Evolutionary conservation across 2,797 vertebrate genomes (phyloP), one percentile per base, ranked within the genome.

Genomic region (Fistularia tabacaria): DNA sequence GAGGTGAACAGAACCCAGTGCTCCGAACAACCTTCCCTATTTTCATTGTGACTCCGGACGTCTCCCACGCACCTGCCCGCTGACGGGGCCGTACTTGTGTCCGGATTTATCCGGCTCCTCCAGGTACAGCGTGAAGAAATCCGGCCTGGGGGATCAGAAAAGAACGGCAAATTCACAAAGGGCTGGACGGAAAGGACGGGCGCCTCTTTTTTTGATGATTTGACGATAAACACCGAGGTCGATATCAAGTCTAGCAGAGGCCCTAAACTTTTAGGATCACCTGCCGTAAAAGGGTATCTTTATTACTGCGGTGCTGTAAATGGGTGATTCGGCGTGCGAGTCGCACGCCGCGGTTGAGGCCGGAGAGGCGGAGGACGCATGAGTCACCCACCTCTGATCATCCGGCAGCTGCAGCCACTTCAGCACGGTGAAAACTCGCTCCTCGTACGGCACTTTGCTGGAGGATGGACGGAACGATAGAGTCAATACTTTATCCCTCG

Each of bases 111-210:
- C 97, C 12, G 97, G 97, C 81, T 99, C 96, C 88, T 97, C 95
- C 90, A 99, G 91, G 87, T 98, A 99, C 69, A 99, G 77, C 45
- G 95, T 99, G 89, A 89, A 95, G 90, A 99, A 97, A 85, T 98
- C 93, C 77, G 96, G 97, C 86, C 97, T 99, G 61, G 4, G 37
- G 3, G 38, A 12, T 38, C 51, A 43, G 0, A 8, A 8, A 25
- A n/a, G n/a, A n/a, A 25, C 25, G 25, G 25, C 2, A 25, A 25
- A 25, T 2, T 25, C 25, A 25, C 25, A 25, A n/a, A n/a, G n/a
- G n/a, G n/a, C n/a, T n/a, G n/a, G n/a, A n/a, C n/a, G n/a, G 25
- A 25, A 25, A 25, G 25, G 25, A 25, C 25, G 25, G 25, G 25
- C 25, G 25, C n/a, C n/a, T 25, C 25, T 3, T 25, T 25, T 3